Evolutionary conservation across 2,797 vertebrate species (phyloP).

Genomic region (Ambastaia sidthimunki): DNA sequence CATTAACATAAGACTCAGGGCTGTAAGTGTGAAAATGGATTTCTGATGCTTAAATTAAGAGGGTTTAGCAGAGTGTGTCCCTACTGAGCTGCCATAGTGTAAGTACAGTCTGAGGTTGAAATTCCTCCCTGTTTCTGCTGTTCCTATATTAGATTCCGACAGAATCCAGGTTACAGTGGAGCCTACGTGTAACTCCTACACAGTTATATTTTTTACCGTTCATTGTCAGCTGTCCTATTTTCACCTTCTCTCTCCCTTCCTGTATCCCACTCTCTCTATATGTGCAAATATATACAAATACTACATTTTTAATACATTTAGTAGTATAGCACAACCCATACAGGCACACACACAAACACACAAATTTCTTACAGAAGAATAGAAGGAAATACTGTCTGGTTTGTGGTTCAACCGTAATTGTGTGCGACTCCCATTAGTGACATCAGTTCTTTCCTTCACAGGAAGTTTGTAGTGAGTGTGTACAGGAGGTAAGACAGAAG

Average conservation of each 20-base stretch:
- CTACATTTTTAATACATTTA: neutral
- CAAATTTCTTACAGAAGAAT: conserved; percentile 59
- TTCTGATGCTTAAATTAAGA: neutral
- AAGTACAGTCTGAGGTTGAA: neutral
- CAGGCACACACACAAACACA: neutral
- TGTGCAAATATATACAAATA: neutral
- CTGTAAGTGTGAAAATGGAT: neutral
- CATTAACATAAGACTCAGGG: neutral
- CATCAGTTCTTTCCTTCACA: conserved; percentile 65
- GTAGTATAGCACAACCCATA: neutral
- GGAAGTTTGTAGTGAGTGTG: conserved; percentile 56
- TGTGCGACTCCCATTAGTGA: conserved; percentile 55
- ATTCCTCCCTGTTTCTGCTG: neutral
- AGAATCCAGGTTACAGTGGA: conserved; percentile 22
- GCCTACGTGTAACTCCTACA: conserved; percentile 18
- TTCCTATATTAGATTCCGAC: neutral
- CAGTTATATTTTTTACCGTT: conserved; percentile 1
- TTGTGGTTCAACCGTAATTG: conserved; percentile 66
- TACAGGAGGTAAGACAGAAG: conserved; percentile 21
- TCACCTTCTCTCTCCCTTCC: conserved; percentile 8
- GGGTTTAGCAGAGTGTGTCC: neutral
- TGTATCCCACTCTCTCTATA: neutral
- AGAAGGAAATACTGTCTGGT: conserved; percentile 63
- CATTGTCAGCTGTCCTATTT: conserved; percentile 32
- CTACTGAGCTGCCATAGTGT: neutral